These are phyloP conservation scores for Actenoides lindsayi DNA, from an alignment of 2,113 vertebrate genomes.

Conservation along the genomic window DNA sequence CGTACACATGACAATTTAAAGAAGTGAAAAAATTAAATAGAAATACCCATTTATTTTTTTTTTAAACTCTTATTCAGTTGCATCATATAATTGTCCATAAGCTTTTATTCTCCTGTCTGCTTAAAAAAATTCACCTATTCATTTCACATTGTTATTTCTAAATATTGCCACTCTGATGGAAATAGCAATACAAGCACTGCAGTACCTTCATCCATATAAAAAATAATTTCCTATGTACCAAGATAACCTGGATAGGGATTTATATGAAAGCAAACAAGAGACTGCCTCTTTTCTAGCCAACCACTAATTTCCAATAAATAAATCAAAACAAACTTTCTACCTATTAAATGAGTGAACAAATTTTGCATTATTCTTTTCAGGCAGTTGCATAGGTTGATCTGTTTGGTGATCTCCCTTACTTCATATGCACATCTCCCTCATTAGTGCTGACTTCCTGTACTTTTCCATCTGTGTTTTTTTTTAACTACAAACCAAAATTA, in stretches of 20 bases:
- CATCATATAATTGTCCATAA: rapidly evolving
- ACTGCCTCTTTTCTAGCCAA: not conserved
- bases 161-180: not conserved
- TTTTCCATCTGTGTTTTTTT: not conserved
- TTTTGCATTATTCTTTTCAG: not conserved
- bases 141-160: not conserved
- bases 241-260: not conserved
- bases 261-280: not conserved
- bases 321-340: not conserved
- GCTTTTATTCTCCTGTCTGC: rapidly evolving
- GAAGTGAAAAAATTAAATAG: not conserved
- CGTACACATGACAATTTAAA: not conserved
- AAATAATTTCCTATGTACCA: not conserved
- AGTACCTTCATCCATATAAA: not conserved
- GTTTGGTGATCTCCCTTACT: not conserved
- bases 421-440: not conserved
- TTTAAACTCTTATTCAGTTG: not conserved
- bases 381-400: not conserved
- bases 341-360: not conserved
- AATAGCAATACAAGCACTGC: not conserved
- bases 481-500: not conserved
- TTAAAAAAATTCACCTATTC: not conserved
- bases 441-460: not conserved
- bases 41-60: rapidly evolving
- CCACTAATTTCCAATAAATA: not conserved